phyloP scores from a whole-genome alignment of 2,888 invertebrate genomes.

The Apodemia hepburni region DNA sequence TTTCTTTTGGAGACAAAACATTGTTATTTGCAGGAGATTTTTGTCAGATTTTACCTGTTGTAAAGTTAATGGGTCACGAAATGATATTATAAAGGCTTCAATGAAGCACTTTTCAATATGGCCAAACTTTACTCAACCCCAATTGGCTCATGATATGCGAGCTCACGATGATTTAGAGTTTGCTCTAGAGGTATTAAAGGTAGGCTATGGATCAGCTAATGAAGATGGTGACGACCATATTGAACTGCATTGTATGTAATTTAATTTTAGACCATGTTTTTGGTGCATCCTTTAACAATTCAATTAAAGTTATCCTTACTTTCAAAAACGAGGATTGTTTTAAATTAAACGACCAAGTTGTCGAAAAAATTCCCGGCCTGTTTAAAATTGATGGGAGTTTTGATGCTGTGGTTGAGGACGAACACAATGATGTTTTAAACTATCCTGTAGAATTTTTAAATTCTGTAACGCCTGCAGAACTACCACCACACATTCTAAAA shows the following conservation, averaged over 20 bases:
- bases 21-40: conserved; percentile 7
- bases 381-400: conserved; percentile 2
- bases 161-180: conserved; percentile 29
- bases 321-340: conserved; percentile 26
- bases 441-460: conserved; percentile 15
- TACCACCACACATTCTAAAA: conserved; percentile 9
- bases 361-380: conserved; percentile 30
- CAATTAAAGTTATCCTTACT: conserved; percentile 31
- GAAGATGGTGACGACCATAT: conserved; percentile 26
- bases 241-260: conserved; percentile 32
- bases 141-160: conserved; percentile 3
- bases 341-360: conserved; percentile 30
- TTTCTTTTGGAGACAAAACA: conserved; percentile 28
- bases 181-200: conserved; percentile 33
- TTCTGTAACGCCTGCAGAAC: conserved; percentile 9
- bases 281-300: conserved; percentile 31
- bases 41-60: conserved; percentile 1
- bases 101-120: conserved; percentile 7
- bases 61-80: conserved; percentile 5
- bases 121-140: conserved; percentile 4
- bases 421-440: conserved; percentile 17
- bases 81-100: conserved; percentile 2
- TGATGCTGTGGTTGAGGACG: conserved; percentile 10
- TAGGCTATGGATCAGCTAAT: conserved; percentile 32
- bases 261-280: conserved; percentile 28